Conservation (phyloP, 2,797 vertebrate species). For the Tarsius wallacei region DNA sequence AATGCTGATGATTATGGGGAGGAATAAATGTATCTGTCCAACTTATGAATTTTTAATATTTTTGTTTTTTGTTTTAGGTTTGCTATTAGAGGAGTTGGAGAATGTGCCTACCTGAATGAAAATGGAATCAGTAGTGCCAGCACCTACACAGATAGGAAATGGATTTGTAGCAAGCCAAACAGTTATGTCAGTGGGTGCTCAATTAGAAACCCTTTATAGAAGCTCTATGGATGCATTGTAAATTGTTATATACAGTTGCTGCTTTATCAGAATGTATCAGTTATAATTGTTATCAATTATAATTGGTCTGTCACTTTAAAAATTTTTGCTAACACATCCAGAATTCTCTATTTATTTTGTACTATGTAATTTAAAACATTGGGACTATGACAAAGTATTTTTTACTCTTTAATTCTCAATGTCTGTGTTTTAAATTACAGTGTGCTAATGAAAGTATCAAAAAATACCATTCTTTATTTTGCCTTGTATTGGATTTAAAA, state of each 20-base stretch:
- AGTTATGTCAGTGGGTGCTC: rapidly evolving
- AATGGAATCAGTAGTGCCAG: constrained; percentile 10
- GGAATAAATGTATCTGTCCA: not conserved
- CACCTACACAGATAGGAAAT: not conserved
- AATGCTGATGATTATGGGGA: not conserved
- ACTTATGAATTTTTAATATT: not conserved
- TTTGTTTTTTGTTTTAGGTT: constrained; percentile 50
- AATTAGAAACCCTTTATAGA: rapidly evolving
- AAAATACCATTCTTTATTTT: not conserved
- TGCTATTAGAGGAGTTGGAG: not conserved
- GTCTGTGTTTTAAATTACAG: not conserved
- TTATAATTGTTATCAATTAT: not conserved
- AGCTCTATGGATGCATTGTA: not conserved
- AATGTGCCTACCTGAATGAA: constrained; percentile 19
- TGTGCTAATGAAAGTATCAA: not conserved
- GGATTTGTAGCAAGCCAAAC: constrained; percentile 65
- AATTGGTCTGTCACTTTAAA: not conserved
- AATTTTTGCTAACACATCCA: not conserved
- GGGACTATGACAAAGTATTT: not conserved
- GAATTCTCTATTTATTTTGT: not conserved
- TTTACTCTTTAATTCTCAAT: not conserved
- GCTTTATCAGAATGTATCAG: no score
- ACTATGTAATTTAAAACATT: not conserved
- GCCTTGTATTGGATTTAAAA: not conserved
- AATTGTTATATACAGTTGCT: not conserved